Percentiles rank a stretch among this genome's conserved stretches.
Evolutionary conservation across 2,797 vertebrate species (phyloP).

Genomic region (Malurus splendens): DNA sequence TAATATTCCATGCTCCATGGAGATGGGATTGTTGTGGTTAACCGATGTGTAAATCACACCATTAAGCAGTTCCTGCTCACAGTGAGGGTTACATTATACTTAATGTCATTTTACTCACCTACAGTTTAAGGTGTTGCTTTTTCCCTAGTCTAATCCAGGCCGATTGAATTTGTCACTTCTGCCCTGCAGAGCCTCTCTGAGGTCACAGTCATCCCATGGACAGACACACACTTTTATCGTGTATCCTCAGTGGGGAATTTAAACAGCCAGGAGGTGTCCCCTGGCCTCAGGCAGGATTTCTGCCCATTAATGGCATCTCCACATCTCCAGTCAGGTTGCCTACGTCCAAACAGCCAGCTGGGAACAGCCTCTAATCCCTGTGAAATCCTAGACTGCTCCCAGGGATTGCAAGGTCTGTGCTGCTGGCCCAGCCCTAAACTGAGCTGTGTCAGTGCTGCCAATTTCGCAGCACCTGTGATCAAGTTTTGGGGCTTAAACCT

Average conservation of each 20-base stretch:
- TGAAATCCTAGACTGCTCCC: not conserved
- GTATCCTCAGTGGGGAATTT: not conserved
- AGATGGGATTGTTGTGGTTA: not conserved
- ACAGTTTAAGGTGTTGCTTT: not conserved
- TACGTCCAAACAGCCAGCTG: not conserved
- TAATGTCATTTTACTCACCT: not conserved
- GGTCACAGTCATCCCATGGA: not conserved
- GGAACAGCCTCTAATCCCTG: not conserved
- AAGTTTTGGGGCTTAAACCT: not conserved
- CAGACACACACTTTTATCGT: not conserved
- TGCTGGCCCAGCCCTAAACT: not conserved
- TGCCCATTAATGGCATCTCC: not conserved
- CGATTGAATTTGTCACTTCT: not conserved
- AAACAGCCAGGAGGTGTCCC: not conserved
- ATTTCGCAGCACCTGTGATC: not conserved
- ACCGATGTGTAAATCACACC: fast-evolving
- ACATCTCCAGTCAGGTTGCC: not conserved
- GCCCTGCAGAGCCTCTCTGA: not conserved
- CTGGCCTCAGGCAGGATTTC: not conserved
- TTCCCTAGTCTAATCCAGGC: not conserved
- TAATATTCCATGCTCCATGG: not conserved
- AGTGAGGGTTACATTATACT: not conserved
- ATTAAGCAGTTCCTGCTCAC: not conserved
- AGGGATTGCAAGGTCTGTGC: fast-evolving
- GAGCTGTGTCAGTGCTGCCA: not conserved